Base-by-base conservation (phyloP, 2,888 invertebrate genomes). In the Bugula neritina region DNA sequence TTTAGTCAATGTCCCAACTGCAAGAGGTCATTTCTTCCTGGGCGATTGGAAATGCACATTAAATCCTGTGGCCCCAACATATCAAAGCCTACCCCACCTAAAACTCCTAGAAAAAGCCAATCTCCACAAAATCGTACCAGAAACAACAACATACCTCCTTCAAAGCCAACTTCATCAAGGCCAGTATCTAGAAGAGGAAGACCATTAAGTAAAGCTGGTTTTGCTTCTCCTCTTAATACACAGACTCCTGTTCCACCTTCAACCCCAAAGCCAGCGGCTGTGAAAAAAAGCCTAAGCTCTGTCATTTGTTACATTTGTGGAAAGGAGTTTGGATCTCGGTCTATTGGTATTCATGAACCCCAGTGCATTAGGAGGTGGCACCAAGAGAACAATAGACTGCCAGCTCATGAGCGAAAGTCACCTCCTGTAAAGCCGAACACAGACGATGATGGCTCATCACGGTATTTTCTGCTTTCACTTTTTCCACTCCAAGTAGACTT, bases 291-390 rank as follows among this genome's bases (percentile, higher is more conserved):
- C 23, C 82, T 83, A 1, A 81, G 80, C 13, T 81, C 83, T 17
- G 80, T 85, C 52, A 81, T 85, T 73, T 90, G 90, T 78, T 88
- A 88, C 80, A 87, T 89, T 76, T 90, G 90, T 78, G 89, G 89
- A 0, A 84, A 89, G 69, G 88, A 88, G 78, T 90, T 89, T 78
- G 89, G 89, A 35, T 86, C 87, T 0, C 86, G 87, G 77, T 89
- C 89, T 69, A 88, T 90, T 43, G 85, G 85, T 71, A 88, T 89
- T 74, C 90, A 90, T 80, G 89, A 90, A 78, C 89, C 89, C 0
- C 88, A 89, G 78, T 90, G 90, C 78, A 79, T 89, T 72, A 87
- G 88, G 77, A 89, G 89, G 77, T 89, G 88, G 88, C 86, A 88
- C 54, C 78, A 82, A 1, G 87, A 88, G 77, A 89, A 89, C 79